These are phyloP conservation scores for Anagyrus pseudococci DNA, from an alignment of 2,888 invertebrate genomes.

Conservation along the genomic window DNA sequence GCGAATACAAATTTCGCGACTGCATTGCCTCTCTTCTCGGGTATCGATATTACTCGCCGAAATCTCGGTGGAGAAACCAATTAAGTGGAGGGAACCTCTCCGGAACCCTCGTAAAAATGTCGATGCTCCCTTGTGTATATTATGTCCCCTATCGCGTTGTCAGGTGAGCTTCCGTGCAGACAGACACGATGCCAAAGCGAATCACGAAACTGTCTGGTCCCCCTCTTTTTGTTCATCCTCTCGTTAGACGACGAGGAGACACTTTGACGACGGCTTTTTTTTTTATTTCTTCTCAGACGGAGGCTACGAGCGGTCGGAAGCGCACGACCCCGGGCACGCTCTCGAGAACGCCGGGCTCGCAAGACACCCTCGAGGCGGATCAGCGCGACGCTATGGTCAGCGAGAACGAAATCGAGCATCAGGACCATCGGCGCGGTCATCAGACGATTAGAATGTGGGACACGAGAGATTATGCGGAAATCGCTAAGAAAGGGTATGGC, in stretches of 20 bases:
- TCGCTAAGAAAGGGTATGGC: constrained; percentile 17
- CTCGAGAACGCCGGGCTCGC: constrained; percentile 47
- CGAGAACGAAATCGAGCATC: constrained; percentile 50
- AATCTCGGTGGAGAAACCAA: too few species aligned
- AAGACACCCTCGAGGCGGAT: constrained; percentile 26
- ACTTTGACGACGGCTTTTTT: not conserved
- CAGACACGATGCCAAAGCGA: not conserved
- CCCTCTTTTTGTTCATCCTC: too few species aligned
- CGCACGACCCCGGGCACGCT: constrained; percentile 50
- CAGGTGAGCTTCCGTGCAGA: too few species aligned
- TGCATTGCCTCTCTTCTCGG: too few species aligned
- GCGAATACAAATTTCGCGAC: too few species aligned
- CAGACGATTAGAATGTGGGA: constrained; percentile 14
- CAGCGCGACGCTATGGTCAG: constrained; percentile 47
- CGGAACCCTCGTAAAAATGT: too few species aligned
- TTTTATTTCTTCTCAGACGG: constrained; percentile 52
- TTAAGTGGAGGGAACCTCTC: too few species aligned
- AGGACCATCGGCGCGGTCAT: constrained; percentile 36
- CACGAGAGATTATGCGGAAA: constrained; percentile 11
- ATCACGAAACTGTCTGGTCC: too few species aligned
- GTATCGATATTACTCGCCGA: too few species aligned
- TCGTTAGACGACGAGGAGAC: not conserved
- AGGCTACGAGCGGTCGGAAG: constrained; percentile 51
- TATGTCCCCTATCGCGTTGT: too few species aligned
- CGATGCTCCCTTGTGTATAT: too few species aligned